Percentiles rank a stretch among this genome's conserved stretches.
Conservation (phyloP, 2,888 invertebrate genomes). For the Myathropa florea region DNA sequence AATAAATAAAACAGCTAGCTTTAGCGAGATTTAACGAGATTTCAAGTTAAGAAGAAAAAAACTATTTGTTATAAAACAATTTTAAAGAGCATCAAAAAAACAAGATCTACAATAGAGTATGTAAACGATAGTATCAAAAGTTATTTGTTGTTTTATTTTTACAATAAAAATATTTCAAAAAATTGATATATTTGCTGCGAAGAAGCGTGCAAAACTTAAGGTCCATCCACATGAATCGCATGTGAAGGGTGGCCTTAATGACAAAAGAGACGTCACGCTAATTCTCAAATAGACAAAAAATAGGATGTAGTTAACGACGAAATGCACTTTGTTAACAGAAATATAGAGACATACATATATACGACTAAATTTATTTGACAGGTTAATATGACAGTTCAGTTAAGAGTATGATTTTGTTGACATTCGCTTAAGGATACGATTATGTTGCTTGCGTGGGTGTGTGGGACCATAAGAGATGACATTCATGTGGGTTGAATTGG, state of each 20-base stretch:
- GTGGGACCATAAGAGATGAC: not conserved
- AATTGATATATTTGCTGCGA: slow-evolving; percentile 39
- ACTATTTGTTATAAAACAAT: slow-evolving; percentile 18
- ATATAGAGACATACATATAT: slow-evolving; percentile 23
- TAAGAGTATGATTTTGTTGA: slow-evolving; percentile 33
- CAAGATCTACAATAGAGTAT: slow-evolving; percentile 53
- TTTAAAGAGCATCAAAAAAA: slow-evolving; percentile 63
- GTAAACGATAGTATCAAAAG: slow-evolving; percentile 71
- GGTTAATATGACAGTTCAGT: slow-evolving; percentile 60
- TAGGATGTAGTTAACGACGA: slow-evolving; percentile 66
- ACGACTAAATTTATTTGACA: slow-evolving; percentile 40
- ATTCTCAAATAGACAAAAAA: slow-evolving; percentile 53
- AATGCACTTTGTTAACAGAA: slow-evolving; percentile 70
- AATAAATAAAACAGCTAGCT: slow-evolving; percentile 20
- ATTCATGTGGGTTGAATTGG: slow-evolving; percentile 29
- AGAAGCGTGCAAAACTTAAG: slow-evolving; percentile 50
- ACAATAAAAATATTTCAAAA: slow-evolving; percentile 49
- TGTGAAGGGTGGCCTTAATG: not conserved
- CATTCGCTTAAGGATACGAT: not conserved
- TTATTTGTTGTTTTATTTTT: slow-evolving; percentile 48
- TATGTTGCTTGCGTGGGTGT: not conserved
- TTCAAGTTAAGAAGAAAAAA: slow-evolving; percentile 53
- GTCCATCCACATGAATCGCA: not conserved
- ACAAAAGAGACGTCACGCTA: slow-evolving; percentile 45
- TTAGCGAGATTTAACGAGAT: slow-evolving; percentile 74